These are phyloP conservation scores for Bubalus kerabau DNA, from an alignment of 2,113 vertebrate species.

Conservation along the genomic window DNA sequence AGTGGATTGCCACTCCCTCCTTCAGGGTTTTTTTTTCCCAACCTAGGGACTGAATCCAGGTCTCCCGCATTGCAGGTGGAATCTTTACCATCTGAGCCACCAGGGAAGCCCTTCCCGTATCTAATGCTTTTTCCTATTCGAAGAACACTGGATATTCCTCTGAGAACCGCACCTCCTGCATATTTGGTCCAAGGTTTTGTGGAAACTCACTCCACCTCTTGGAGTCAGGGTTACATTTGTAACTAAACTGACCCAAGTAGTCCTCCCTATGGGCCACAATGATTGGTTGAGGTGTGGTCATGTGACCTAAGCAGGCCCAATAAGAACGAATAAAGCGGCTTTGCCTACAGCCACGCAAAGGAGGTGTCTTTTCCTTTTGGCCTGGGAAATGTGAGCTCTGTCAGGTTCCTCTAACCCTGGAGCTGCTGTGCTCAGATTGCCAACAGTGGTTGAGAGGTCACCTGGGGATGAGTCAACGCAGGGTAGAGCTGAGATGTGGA, in stretches of 20 bases:
- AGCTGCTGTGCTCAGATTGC: neutral
- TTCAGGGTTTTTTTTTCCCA: neutral
- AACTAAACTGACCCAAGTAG: neutral
- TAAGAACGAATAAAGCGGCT: neutral
- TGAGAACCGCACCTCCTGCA: neutral
- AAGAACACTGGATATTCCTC: neutral
- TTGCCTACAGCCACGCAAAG: neutral
- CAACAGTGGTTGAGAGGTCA: neutral
- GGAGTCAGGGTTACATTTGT: neutral
- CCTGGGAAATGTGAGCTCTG: neutral
- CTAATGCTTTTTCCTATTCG: neutral
- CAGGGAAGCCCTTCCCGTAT: neutral
- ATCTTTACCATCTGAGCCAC: neutral
- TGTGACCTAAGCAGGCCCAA: neutral
- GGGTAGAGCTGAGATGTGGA: neutral
- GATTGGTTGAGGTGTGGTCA: neutral
- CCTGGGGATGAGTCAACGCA: neutral
- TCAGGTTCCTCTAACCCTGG: neutral
- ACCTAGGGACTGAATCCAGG: neutral
- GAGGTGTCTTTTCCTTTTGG: neutral
- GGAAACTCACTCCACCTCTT: neutral
- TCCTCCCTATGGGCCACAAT: neutral
- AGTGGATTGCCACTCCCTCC: neutral
- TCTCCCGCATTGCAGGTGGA: neutral
- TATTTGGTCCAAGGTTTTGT: neutral